Percentiles rank a stretch among this genome's conserved stretches.
Evolutionary conservation across 1,140 invertebrate genomes (phyloP).

Genomic region (Bombus pascuorum): DNA sequence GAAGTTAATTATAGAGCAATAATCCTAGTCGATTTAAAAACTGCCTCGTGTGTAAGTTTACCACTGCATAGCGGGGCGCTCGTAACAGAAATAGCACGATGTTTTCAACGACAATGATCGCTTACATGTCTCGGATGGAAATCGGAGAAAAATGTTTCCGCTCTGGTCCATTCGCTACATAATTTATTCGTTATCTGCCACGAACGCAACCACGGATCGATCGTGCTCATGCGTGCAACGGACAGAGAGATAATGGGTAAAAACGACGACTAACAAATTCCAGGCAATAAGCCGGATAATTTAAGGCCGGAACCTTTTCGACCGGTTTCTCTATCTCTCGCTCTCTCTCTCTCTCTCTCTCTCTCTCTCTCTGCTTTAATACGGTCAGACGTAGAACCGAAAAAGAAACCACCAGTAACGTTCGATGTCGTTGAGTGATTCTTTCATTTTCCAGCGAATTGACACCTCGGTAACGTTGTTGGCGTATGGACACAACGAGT

Average conservation of each 20-base stretch:
- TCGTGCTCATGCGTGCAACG: neutral
- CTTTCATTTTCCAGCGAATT: slow-evolving; percentile 19
- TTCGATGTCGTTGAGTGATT: neutral
- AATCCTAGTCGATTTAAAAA: neutral
- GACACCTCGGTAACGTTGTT: slow-evolving; percentile 4
- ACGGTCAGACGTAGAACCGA: neutral
- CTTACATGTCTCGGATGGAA: neutral
- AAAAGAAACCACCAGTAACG: neutral
- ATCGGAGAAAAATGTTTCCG: slow-evolving; percentile 14
- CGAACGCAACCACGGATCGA: neutral
- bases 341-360: neutral
- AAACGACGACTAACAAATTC: slow-evolving; percentile 13
- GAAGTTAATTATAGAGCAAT: slow-evolving; percentile 9
- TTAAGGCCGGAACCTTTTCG: slow-evolving; percentile 24
- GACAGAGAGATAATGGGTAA: neutral
- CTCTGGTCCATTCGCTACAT: neutral
- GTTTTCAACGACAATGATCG: slow-evolving; percentile 8
- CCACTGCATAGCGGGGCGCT: neutral
- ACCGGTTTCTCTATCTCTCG: neutral
- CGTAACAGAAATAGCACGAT: neutral
- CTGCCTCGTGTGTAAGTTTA: neutral
- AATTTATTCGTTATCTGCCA: slow-evolving; percentile 20
- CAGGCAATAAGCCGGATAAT: slow-evolving; percentile 2
- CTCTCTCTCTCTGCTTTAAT: neutral
- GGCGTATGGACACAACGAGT: neutral